Conservation (phyloP, 2,797 vertebrate genomes). For the Microhierax caerulescens region DNA sequence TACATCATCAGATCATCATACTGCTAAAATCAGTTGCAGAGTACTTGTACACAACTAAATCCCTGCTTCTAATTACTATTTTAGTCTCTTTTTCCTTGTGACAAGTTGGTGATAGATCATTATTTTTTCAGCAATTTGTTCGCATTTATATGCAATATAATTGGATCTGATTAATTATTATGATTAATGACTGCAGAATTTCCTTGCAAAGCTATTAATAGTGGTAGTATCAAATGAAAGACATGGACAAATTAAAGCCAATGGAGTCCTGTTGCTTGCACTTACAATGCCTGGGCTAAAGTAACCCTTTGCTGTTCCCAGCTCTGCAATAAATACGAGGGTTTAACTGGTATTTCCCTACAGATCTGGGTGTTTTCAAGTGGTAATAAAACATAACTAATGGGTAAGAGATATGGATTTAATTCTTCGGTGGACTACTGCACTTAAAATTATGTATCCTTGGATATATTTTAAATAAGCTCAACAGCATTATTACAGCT, state of each 20-base stretch:
- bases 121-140: constrained; percentile 99
- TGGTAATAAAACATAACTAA: background rate
- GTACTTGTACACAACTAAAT: constrained; percentile 87
- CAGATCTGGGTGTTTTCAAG: background rate
- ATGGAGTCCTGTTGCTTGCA: constrained; percentile 77
- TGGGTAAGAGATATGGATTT: background rate
- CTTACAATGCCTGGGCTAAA: constrained; percentile 62
- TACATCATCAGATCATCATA: constrained; percentile 91
- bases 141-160: constrained; percentile 99
- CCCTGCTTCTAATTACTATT: constrained; percentile 97
- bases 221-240: constrained; percentile 85
- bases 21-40: constrained; percentile 85
- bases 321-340: constrained; percentile 7
- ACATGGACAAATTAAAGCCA: constrained; percentile 87
- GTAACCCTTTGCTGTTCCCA: constrained; percentile 76
- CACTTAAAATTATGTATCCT: background rate
- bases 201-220: constrained; percentile 92
- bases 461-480: background rate
- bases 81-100: constrained; percentile 91
- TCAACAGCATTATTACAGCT: background rate
- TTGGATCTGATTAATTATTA: constrained; percentile 99
- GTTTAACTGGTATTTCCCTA: background rate
- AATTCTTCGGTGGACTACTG: background rate
- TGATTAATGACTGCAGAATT: constrained; percentile 97
- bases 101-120: constrained; percentile 99